phyloP scores from a whole-genome alignment of 2,888 invertebrate genomes.

The Trypoxylon attenuatum region DNA sequence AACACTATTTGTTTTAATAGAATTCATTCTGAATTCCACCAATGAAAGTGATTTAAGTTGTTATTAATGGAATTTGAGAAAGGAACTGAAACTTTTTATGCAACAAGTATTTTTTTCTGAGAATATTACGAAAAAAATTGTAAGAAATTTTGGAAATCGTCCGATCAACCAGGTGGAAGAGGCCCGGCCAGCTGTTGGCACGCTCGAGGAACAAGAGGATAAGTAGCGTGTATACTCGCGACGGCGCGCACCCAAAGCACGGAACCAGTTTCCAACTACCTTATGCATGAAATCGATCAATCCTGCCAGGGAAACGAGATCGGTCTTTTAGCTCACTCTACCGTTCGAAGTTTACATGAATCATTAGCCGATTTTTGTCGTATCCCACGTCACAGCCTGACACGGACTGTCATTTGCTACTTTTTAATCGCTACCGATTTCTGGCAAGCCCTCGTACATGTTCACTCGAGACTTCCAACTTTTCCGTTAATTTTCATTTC shows the following conservation, averaged over 20 bases:
- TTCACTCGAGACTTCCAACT: not conserved
- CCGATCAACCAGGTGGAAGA: slow-evolving; percentile 17
- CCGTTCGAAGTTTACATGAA: slow-evolving; percentile 34
- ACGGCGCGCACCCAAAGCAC: slow-evolving; percentile 11
- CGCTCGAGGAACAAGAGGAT: slow-evolving; percentile 18
- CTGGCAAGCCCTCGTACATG: not conserved
- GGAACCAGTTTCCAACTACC: slow-evolving; percentile 39
- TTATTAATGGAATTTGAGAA: too few relatives aligned
- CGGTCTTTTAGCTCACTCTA: slow-evolving; percentile 36
- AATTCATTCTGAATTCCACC: too few relatives aligned
- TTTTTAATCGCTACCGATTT: slow-evolving; percentile 24
- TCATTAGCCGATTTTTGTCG: slow-evolving; percentile 37
- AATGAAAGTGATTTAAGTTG: too few relatives aligned
- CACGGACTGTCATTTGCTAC: slow-evolving; percentile 8
- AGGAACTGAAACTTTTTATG: too few relatives aligned
- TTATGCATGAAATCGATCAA: slow-evolving; percentile 44
- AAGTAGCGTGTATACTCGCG: slow-evolving; percentile 5
- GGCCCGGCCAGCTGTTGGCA: slow-evolving; percentile 13
- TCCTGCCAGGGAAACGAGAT: slow-evolving; percentile 40
- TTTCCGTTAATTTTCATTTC: not conserved
- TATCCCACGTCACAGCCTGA: slow-evolving; percentile 27
- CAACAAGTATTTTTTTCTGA: too few relatives aligned
- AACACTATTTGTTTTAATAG: too few relatives aligned
- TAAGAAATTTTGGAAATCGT: too few relatives aligned
- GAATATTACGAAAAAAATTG: too few relatives aligned